Conservation (phyloP, 2,113 vertebrate species). For the Orycteropus afer region DNA sequence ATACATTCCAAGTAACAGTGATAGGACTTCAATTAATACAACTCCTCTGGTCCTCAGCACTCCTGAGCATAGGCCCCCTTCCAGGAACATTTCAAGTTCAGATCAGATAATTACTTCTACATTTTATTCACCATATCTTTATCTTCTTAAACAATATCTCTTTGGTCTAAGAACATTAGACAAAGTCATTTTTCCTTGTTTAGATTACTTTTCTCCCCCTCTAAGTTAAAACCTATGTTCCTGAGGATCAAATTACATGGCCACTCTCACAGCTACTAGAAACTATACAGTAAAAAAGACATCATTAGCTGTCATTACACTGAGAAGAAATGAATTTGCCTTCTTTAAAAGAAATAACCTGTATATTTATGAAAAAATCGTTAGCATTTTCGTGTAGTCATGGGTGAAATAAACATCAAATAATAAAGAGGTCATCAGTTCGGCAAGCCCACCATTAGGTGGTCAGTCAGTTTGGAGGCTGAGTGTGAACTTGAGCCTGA, state of each 20-base stretch:
- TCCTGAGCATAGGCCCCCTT: background rate
- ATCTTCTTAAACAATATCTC: background rate
- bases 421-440: constrained; percentile 28
- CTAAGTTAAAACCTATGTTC: background rate
- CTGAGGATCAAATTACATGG: background rate
- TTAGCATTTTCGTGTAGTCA: background rate
- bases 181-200: background rate
- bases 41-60: background rate
- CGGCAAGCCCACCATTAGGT: background rate
- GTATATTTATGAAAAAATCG: background rate
- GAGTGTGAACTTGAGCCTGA: constrained; percentile 1
- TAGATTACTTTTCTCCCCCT: background rate
- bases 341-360: constrained; percentile 4
- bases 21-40: background rate
- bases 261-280: background rate
- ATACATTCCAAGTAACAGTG: background rate
- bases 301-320: background rate
- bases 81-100: background rate
- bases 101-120: background rate
- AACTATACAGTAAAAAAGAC: background rate
- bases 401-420: background rate
- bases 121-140: background rate
- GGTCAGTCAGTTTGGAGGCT: background rate
- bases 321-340: constrained; percentile 45
- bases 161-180: background rate